These are phyloP conservation scores for Drosophila setosimentum DNA, from an alignment of 2,888 invertebrate genomes.

Conservation along the genomic window DNA sequence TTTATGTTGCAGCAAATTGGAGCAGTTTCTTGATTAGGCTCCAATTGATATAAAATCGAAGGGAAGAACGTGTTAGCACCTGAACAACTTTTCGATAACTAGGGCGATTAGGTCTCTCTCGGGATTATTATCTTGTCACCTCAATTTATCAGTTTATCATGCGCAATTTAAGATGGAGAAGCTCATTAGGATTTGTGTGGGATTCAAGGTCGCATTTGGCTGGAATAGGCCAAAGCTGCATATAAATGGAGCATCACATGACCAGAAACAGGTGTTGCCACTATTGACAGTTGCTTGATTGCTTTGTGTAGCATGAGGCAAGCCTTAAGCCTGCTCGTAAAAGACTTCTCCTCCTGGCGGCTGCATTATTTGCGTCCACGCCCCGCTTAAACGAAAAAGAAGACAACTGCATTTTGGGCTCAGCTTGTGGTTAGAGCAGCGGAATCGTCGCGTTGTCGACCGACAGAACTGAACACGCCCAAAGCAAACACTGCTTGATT, in stretches of 20 bases:
- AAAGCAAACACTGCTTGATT: constrained; percentile 64
- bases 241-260: constrained; percentile 27
- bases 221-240: constrained; percentile 16
- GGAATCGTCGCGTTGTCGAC: constrained; percentile 52
- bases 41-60: constrained; percentile 41
- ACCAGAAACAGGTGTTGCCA: constrained; percentile 65
- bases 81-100: constrained; percentile 17
- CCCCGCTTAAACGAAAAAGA: constrained; percentile 56
- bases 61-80: constrained; percentile 44
- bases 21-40: constrained; percentile 35
- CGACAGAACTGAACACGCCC: constrained; percentile 59
- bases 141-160: constrained; percentile 44
- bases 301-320: constrained; percentile 67
- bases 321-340: constrained; percentile 29
- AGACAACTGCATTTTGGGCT: constrained; percentile 71
- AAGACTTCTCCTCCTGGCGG: constrained; percentile 17
- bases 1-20: constrained; percentile 68
- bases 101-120: constrained; percentile 1
- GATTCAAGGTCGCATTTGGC: constrained; percentile 61
- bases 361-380: constrained; percentile 45
- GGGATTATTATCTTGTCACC: constrained; percentile 1
- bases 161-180: constrained; percentile 31
- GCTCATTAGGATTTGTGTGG: not conserved
- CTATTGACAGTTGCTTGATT: constrained; percentile 74
- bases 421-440: constrained; percentile 6